Evolutionary conservation across 2,888 invertebrate genomes (phyloP).

Genomic region (Euphydryas editha): DNA sequence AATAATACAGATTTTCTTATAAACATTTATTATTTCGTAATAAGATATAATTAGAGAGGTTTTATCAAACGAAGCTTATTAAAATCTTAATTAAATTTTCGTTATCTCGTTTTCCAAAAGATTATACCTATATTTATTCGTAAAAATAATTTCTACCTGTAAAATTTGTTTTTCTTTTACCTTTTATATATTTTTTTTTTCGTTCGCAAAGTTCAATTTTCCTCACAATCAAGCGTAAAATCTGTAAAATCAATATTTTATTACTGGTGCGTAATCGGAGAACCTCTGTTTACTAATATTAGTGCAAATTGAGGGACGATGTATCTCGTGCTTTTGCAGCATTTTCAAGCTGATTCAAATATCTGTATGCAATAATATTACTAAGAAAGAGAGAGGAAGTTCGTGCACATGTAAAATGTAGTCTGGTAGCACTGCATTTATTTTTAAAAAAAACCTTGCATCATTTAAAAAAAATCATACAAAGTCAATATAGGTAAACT

Average conservation of each 20-base stretch:
- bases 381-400: too few relatives aligned
- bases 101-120: neutral
- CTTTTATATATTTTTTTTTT: constrained; percentile 22
- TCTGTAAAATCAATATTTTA: constrained; percentile 33
- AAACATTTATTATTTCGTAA: neutral
- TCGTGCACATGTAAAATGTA: too few relatives aligned
- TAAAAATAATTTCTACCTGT: neutral
- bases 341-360: neutral
- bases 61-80: neutral
- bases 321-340: neutral
- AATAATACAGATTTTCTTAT: neutral
- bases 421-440: too few relatives aligned
- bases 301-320: neutral
- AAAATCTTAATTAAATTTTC: constrained; percentile 11
- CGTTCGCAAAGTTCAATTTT: constrained; percentile 34
- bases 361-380: neutral
- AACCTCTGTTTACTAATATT: constrained; percentile 18
- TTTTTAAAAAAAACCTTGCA: too few relatives aligned
- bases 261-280: constrained; percentile 27
- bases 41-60: neutral
- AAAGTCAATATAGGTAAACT: too few relatives aligned
- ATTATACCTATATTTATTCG: neutral
- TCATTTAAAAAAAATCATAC: too few relatives aligned
- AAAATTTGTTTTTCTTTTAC: constrained; percentile 14
- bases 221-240: constrained; percentile 32